phyloP scores from a whole-genome alignment of 2,113 vertebrate species.

The Pterophyllum scalare region DNA sequence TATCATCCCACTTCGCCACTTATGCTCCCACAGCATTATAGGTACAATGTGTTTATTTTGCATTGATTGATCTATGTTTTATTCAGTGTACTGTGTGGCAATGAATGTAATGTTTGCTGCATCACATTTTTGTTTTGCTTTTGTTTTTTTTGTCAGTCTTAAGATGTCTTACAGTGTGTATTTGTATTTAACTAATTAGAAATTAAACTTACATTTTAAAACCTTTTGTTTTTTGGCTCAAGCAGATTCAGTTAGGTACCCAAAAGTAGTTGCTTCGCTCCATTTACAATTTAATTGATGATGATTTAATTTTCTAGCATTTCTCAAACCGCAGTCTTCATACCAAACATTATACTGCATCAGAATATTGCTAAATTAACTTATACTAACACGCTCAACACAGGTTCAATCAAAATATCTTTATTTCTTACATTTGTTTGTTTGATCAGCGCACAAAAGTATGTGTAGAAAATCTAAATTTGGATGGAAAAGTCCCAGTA shows the following conservation, averaged over 20 bases:
- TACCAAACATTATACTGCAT: neutral
- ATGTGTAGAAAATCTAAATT: conserved; percentile 29
- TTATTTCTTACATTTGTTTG: conserved; percentile 14
- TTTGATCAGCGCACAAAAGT: conserved; percentile 5
- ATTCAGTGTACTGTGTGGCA: neutral
- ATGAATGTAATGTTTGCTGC: neutral
- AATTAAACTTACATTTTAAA: conserved; percentile 39
- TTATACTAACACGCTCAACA: neutral
- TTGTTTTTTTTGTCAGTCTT: neutral
- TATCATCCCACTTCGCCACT: neutral
- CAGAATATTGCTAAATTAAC: neutral
- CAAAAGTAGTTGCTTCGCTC: neutral
- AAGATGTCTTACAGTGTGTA: conserved; percentile 11
- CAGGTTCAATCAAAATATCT: conserved; percentile 4
- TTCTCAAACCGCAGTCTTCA: neutral
- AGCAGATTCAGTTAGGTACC: neutral
- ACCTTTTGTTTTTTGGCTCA: neutral
- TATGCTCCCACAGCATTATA: neutral
- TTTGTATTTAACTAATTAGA: conserved; percentile 25
- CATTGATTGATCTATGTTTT: neutral
- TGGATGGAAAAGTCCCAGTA: conserved; percentile 41
- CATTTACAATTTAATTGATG: neutral
- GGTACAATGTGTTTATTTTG: neutral
- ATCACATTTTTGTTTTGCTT: neutral
- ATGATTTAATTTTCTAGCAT: neutral